Evolutionary conservation across 2,888 invertebrate genomes (phyloP), one percentile per base, ranked within the genome.

Genomic region (Lampropteryx suffumata): DNA sequence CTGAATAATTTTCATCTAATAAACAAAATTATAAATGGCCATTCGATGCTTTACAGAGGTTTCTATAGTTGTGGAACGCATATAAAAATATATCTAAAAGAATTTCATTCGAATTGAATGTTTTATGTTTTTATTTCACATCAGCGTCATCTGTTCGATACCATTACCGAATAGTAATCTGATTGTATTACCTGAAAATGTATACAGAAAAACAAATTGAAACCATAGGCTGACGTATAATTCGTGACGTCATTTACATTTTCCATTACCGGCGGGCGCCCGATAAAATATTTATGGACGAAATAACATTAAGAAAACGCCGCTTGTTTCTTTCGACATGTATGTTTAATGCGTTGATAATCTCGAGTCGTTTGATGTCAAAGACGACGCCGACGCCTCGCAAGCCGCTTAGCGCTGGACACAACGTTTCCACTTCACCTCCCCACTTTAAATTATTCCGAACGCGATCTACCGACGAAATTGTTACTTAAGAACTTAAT

Each of bases 1-100:
- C 82, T 83, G 87, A 80, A 88, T 89, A 87, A 87, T 86, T 88
- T 87, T 82, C 73, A 77, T 77, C 79, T 84, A 86, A 87, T 88
- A 84, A 87, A 79, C 79, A 79, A 84, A 84, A 83, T 85, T 84
- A 79, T 82, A 85, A 85, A 85, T 88, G 80, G 76, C 75, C 78
- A 81, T 83, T 80, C 75, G 72, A 73, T 68, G 76, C 76, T 73
- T 76, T 78, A 71, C 57, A 50, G 43, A 57, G 51, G 49, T 41
- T 53, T 55, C 52, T 48, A 50, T 55, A 26, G 50, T 43, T 39
- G 35, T 12, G 42, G 36, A 29, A 39, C 39, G 40, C 26, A 43
- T 39, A 47, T 35, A 1, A 32, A 54, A 41, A 43, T 11, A 12
- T 12, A 13, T n/a, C n/a, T n/a, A n/a, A n/a, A n/a, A n/a, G n/a